These are phyloP conservation scores for Hylomyscus alleni DNA, from an alignment of 2,797 vertebrate genomes.

Conservation along the genomic window DNA sequence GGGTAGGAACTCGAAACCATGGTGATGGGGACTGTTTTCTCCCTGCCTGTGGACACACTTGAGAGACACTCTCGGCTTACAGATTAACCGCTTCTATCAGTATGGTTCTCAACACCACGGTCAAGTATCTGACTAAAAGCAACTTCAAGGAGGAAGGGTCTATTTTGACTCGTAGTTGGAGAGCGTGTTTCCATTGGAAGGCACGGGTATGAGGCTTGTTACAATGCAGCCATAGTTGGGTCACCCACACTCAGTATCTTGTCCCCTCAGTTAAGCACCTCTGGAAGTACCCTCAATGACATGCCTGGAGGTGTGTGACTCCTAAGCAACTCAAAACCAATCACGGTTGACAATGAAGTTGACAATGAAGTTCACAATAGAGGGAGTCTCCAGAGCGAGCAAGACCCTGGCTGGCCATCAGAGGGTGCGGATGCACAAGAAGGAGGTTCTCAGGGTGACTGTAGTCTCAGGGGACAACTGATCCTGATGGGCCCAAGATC, in stretches of 20 bases:
- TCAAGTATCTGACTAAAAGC: not conserved
- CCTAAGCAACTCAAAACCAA: not conserved
- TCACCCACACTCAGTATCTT: not conserved
- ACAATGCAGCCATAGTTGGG: not conserved
- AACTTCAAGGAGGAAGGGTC: not conserved
- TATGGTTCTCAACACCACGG: not conserved
- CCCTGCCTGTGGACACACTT: not conserved
- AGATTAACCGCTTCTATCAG: not conserved
- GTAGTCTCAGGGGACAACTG: not conserved
- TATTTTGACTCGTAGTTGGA: not conserved
- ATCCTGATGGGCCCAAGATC: not conserved
- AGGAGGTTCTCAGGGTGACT: not conserved
- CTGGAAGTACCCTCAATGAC: not conserved
- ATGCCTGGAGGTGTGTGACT: not conserved
- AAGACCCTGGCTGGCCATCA: not conserved
- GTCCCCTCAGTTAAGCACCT: not conserved
- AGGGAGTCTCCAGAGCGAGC: not conserved
- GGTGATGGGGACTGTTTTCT: no score
- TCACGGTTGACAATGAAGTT: not conserved
- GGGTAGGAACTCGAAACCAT: not conserved
- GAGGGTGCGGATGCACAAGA: not conserved
- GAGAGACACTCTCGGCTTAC: not conserved
- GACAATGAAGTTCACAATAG: not conserved
- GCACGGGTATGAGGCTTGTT: not conserved
- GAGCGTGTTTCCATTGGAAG: not conserved